Percentiles rank a stretch among this genome's conserved stretches.
These are phyloP conservation scores for Hylyphantes graminicola DNA, from an alignment of 1,140 invertebrate species.

Conservation along the genomic window DNA sequence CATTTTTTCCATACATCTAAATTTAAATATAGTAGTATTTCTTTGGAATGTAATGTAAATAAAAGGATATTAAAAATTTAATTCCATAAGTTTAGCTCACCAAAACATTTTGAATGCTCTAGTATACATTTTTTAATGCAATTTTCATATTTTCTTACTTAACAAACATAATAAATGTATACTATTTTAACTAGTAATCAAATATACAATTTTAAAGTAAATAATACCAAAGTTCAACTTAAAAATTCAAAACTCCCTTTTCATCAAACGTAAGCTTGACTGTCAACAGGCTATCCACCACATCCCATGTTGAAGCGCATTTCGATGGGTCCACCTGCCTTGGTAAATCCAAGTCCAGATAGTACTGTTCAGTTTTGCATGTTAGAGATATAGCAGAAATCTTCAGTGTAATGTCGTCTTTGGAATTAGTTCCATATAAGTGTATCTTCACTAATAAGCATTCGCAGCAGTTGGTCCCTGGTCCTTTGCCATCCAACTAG, in stretches of 20 bases:
- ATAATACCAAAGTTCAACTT: too few relatives aligned
- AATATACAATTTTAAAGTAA: too few relatives aligned
- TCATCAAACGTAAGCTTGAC: background rate
- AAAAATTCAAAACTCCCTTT: background rate
- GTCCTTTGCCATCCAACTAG: constrained; percentile 38
- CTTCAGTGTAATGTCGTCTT: constrained; percentile 29
- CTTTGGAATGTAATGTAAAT: too few relatives aligned
- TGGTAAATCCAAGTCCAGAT: constrained; percentile 27
- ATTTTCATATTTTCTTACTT: too few relatives aligned
- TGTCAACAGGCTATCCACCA: background rate
- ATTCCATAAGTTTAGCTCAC: too few relatives aligned
- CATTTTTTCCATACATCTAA: too few relatives aligned
- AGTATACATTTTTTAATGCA: too few relatives aligned
- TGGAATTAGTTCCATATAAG: constrained; percentile 13
- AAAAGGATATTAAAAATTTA: too few relatives aligned
- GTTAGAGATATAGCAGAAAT: background rate
- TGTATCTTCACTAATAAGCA: constrained; percentile 45
- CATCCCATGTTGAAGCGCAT: constrained; percentile 44
- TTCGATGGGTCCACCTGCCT: constrained; percentile 24
- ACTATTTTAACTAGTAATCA: too few relatives aligned
- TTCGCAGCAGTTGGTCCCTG: constrained; percentile 44
- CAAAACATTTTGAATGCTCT: too few relatives aligned
- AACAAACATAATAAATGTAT: too few relatives aligned
- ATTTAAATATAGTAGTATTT: too few relatives aligned
- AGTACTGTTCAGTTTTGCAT: constrained; percentile 45